Base-by-base conservation (phyloP, 1,140 invertebrate genomes). In the Drosophila willistoni region DNA sequence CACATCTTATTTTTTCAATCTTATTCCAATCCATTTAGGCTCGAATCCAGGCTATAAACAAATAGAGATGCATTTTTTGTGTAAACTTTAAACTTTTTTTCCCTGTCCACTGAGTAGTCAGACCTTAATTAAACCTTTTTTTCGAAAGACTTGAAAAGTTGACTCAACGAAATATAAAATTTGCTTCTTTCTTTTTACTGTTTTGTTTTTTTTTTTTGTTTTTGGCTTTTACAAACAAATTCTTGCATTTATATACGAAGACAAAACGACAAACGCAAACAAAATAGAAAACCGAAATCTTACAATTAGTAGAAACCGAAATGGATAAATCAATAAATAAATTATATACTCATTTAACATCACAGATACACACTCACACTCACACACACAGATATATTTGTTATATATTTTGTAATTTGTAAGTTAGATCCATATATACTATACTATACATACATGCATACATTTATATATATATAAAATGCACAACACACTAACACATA, bases 401-500 rank as follows among this genome's bases (percentile, higher is more conserved):
- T 89, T 89, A 89, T 89, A 89, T 89, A 89, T 87, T 87, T 89
- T 87, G 77, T 86, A 86, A 90, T 60, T 59, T 59, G 84, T 87
- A 90, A 87, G 85, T 79, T 87, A 87, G 84, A 81, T 42, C 67
- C 83, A 85, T 87, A 86, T 68, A 82, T 73, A 51, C 47, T 56
- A 61, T 51, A 71, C 61, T 42, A 61, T 61, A 61, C 19, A 61
- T 62, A 51, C 44, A 44, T 76, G 73, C 73, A 76, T 72, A 42
- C 33, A 73, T 71, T 73, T 64, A 62, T 61, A 64, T 64, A 81
- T 63, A 81, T 75, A 83, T 79, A 69, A 59, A 65, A 73, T 73
- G 77, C 66, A 77, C 68, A 75, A 75, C 47, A 75, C 71, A 76
- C 68, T 59, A 71, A 79, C 64, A 75, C 19, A 68, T 42, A 73